Evolutionary conservation across 2,888 invertebrate species (phyloP).

Genomic region (Thereva nobilitata): DNA sequence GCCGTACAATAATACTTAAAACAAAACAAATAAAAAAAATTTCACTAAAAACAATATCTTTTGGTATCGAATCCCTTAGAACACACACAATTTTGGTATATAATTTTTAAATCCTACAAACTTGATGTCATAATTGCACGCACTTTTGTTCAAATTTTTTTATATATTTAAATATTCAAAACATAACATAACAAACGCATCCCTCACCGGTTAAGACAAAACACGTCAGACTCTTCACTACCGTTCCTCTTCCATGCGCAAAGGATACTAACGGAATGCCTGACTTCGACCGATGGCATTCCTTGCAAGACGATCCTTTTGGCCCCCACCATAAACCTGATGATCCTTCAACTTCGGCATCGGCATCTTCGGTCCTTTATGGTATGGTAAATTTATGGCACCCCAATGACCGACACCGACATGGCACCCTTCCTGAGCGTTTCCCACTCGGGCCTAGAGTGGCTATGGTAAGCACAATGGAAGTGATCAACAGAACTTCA

Average conservation of each 20-base stretch:
- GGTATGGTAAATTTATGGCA: neutral
- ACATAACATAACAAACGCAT: constrained; percentile 5
- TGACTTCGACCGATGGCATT: constrained; percentile 9
- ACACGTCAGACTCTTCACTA: neutral
- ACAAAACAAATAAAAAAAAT: neutral
- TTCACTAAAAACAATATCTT: neutral
- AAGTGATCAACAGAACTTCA: no score
- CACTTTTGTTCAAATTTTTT: constrained; percentile 3
- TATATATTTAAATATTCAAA: neutral
- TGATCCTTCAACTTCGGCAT: neutral
- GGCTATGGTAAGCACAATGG: no score
- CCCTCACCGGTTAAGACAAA: constrained; percentile 12
- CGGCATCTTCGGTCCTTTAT: neutral
- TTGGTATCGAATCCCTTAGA: neutral
- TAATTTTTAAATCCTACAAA: neutral
- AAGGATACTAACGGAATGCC: constrained; percentile 28
- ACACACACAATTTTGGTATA: neutral
- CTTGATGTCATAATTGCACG: constrained; percentile 28
- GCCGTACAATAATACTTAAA: constrained; percentile 11
- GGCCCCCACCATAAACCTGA: constrained; percentile 28
- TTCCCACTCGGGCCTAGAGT: no score
- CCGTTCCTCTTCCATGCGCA: constrained; percentile 18
- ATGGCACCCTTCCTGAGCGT: no score
- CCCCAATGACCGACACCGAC: no score
- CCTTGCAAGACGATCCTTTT: neutral